Percentiles rank a stretch among this genome's conserved stretches.
Conservation (phyloP, 2,113 vertebrate species). For the Nansenia antarctica region DNA sequence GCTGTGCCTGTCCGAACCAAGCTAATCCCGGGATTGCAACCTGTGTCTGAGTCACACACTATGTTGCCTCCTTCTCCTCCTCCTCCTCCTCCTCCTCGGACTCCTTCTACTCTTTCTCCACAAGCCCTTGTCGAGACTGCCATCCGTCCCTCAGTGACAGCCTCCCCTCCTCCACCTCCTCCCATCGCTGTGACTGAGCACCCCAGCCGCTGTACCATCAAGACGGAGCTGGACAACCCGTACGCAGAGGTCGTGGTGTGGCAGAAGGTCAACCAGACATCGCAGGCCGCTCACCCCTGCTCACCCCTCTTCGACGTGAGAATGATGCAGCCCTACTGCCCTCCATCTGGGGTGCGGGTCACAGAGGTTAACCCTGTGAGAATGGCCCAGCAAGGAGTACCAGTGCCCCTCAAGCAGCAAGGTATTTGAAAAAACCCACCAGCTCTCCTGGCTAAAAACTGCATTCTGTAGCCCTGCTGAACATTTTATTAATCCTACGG, state of each 20-base stretch:
- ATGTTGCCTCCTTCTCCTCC: background rate
- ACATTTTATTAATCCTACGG: background rate
- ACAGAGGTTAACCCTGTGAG: conserved; percentile 1
- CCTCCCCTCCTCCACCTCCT: background rate
- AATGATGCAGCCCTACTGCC: background rate
- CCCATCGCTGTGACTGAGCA: background rate
- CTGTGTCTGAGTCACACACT: background rate
- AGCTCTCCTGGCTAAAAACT: background rate
- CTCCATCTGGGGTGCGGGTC: background rate
- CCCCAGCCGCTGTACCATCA: background rate
- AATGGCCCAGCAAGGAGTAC: background rate
- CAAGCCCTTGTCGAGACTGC: background rate
- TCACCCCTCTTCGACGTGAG: too few species aligned
- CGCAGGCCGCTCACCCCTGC: background rate
- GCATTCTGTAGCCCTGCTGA: too few species aligned
- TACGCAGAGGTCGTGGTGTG: background rate
- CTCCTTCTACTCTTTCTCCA: too few species aligned
- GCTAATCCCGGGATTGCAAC: too few species aligned
- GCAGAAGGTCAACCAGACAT: background rate
- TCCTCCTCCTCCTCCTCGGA: background rate
- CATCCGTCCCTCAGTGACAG: background rate
- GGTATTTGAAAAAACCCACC: background rate
- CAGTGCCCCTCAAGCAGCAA: background rate
- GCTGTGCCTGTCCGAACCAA: background rate
- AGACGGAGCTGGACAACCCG: background rate